phyloP scores from a whole-genome alignment of 37 sponge, comb jelly and placozoan species.

The Halisarca cf. caerulea region DNA sequence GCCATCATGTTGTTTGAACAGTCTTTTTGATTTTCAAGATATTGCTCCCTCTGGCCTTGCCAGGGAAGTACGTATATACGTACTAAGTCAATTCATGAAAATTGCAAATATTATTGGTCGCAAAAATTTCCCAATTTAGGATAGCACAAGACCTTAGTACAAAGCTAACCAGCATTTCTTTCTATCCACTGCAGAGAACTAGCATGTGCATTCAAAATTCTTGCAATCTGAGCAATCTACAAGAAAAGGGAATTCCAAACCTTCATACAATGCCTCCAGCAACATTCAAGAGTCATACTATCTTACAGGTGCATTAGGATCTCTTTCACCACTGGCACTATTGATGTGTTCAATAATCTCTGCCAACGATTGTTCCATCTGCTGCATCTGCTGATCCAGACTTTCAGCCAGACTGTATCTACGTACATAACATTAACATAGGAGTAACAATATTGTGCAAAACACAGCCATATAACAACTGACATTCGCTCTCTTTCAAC shows the following conservation, averaged over 20 bases:
- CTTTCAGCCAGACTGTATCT: slow-evolving; percentile 76
- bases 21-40: no score
- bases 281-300: neutral
- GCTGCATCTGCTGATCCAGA: slow-evolving; percentile 71
- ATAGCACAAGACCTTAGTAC: neutral
- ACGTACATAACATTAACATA: neutral
- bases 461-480: neutral
- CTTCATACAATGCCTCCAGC: neutral
- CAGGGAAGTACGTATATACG: no score
- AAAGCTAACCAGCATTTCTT: slow-evolving; percentile 56
- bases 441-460: neutral
- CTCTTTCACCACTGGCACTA: slow-evolving; percentile 58
- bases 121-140: no score
- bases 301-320: slow-evolving; percentile 67
- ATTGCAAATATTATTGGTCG: no score
- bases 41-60: no score
- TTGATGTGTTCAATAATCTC: slow-evolving; percentile 90
- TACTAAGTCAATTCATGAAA: no score
- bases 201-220: slow-evolving; percentile 93
- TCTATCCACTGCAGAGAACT: slow-evolving; percentile 94
- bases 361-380: slow-evolving; percentile 73
- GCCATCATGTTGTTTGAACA: no score
- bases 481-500: slow-evolving; percentile 82
- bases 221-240: slow-evolving; percentile 73
- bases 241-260: neutral